Base-by-base conservation (phyloP, 2,797 vertebrate species). In the Mico argentatus region DNA sequence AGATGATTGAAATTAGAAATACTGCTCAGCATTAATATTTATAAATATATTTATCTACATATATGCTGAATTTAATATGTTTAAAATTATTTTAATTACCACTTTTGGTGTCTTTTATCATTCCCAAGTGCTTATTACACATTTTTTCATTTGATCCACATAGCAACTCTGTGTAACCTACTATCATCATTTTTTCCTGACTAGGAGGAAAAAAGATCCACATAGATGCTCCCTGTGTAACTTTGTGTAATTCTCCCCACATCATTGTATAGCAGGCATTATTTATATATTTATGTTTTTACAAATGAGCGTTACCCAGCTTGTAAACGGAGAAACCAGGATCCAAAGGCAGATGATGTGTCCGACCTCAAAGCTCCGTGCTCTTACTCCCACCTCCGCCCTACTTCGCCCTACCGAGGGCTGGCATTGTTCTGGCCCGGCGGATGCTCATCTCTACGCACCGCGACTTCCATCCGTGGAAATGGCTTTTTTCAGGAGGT, bases 1-100 rank as follows among this genome's bases (percentile, higher is more conserved):
- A 85, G 27, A n/a, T 70, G 87, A 88, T 76, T 57, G 24, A 85
- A 88, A 87, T 90, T 57, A 86, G 75, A 93, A 83, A 76, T 79
- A 88, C 13, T 33, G n/a, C 33, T 77, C 50, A 90, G 48, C 8
- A 55, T 57, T 75, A 87, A 61, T 52, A 41, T 70, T 61, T 87
- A 77, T 83, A 88, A 85, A 19, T 67, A 33, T 59, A 81, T 41
- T 94, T 91, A 81, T 36, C 39, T 90, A 41, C 39, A 44, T 41
- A 64, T 15, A 41, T 36, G 7, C 33, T 81, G 50, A 46, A 30
- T 92, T 87, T 87, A 72, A 36, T 50, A 50, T 57, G 3, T 46
- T 70, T 84, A 76, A 67, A 30, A 48, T 76, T 70, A 90, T 52
- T 93, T 95, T 72, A 94, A 94, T 30, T 22, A 24, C 19, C 8